Base-by-base conservation (phyloP, 2,113 vertebrate genomes). In the Sakesphorus luctuosus region DNA sequence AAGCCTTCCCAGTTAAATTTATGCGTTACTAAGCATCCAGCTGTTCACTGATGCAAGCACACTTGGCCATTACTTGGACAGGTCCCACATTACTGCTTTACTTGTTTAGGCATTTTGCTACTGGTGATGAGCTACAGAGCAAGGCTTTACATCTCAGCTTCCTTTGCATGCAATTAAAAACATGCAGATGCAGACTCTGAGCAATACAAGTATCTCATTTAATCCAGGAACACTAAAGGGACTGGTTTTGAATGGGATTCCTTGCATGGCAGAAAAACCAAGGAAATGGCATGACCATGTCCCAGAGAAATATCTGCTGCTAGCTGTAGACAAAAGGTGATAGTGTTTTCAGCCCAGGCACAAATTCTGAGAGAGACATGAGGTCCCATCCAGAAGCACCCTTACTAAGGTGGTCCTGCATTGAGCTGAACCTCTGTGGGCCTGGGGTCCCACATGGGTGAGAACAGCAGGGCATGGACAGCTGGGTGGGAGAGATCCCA, bases 21-120 rank as follows among this genome's bases (percentile, higher is more conserved):
- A 78, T 79, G 62, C 71, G 85, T 82, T 94, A 76, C 90, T 94
- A 93, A 93, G 82, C 58, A 40, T 87, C 83, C 67, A 61, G 73
- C 93, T 95, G 87, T 94, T 96, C 93, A 94, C 66, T 93, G 85
- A 96, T 80, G 94, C 93, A 96, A 93, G 38, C 33, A 61, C 31
- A 23, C 47, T 67, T 52, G 85, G 66, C 74, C 90, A 92, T 65
- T 90, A 76, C 92, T 92, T 89, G 78, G 74, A 59, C 73, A 87
- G 67, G 83, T 71, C 74, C 44, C 76, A 59, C 66, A 47, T 31
- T 82, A 81, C 50, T 26, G 53, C 38, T 66, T 93, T 29, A 52
- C 62, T 80, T 82, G 63, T 72, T 89, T 40, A 88, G 82, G 69
- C 73, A 50, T 21, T 31, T 40, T 79, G 81, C 67, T 79, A 31